These are phyloP conservation scores for Hirtodrosophila duncani DNA, from an alignment of 2,888 invertebrate species.

Conservation along the genomic window DNA sequence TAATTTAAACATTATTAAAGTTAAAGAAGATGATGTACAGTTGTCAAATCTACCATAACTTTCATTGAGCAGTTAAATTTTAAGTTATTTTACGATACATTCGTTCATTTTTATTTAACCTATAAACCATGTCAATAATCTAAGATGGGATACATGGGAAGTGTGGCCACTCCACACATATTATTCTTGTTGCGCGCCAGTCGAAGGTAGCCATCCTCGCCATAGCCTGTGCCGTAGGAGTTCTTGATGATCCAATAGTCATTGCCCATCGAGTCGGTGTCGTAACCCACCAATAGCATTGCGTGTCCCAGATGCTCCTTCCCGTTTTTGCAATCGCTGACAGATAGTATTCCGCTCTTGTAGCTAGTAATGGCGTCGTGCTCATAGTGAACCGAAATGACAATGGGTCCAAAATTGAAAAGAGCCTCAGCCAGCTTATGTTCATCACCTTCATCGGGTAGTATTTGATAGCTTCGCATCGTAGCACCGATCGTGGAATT, in stretches of 20 bases:
- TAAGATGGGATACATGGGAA: no score
- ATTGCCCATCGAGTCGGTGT: not conserved
- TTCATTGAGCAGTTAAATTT: no score
- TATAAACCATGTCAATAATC: no score
- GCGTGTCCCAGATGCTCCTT: slow-evolving; percentile 3
- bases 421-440: slow-evolving; percentile 5
- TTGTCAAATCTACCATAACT: no score
- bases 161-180: no score
- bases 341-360: not conserved
- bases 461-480: no score
- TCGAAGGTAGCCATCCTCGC: slow-evolving; percentile 3
- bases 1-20: no score
- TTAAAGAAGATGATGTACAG: no score
- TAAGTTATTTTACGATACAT: no score
- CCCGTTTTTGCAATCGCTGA: not conserved
- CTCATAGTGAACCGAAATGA: not conserved
- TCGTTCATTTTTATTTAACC: no score
- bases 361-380: not conserved
- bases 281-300: slow-evolving; percentile 10
- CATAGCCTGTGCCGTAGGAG: slow-evolving; percentile 7
- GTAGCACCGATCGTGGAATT: no score
- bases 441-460: no score
- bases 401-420: slow-evolving; percentile 10
- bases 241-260: slow-evolving; percentile 21
- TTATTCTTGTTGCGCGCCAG: slow-evolving; percentile 9